These are phyloP conservation scores for Silurus aristotelis DNA, from an alignment of 2,797 vertebrate genomes.

Conservation along the genomic window DNA sequence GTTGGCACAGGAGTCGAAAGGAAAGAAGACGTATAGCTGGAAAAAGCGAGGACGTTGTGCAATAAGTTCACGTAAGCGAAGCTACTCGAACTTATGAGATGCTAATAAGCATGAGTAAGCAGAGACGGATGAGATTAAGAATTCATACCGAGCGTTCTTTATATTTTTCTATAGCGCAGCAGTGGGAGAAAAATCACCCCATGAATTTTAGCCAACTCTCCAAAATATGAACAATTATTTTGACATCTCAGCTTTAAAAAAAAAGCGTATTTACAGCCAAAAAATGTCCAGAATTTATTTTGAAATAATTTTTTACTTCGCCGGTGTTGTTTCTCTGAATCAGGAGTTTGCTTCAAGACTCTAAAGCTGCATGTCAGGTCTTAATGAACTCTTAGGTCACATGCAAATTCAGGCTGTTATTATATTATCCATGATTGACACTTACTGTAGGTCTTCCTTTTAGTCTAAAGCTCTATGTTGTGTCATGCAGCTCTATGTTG, in stretches of 20 bases:
- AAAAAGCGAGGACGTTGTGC: conserved; percentile 3
- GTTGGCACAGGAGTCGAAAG: conserved; percentile 10
- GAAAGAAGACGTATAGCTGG: conserved; percentile 6
- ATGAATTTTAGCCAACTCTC: background rate
- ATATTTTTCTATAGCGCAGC: background rate
- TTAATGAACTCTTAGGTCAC: too few species aligned
- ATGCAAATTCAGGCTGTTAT: background rate
- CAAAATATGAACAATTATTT: background rate
- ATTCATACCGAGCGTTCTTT: background rate
- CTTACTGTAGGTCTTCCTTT: too few species aligned
- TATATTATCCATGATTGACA: background rate
- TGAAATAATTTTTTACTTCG: background rate
- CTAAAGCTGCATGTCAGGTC: too few species aligned
- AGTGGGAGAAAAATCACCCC: background rate
- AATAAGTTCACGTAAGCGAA: conserved; percentile 24
- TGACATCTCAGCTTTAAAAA: background rate
- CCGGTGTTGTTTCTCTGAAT: background rate
- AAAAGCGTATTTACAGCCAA: background rate
- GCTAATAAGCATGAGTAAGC: conserved; percentile 30
- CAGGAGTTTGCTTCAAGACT: background rate
- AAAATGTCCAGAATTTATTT: background rate
- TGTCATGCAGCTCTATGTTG: too few species aligned
- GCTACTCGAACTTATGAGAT: conserved; percentile 10
- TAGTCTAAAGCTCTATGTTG: too few species aligned
- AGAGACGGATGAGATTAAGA: conserved; percentile 4